phyloP scores from a whole-genome alignment of 2,113 vertebrate species.

The Cepphus grylle region DNA sequence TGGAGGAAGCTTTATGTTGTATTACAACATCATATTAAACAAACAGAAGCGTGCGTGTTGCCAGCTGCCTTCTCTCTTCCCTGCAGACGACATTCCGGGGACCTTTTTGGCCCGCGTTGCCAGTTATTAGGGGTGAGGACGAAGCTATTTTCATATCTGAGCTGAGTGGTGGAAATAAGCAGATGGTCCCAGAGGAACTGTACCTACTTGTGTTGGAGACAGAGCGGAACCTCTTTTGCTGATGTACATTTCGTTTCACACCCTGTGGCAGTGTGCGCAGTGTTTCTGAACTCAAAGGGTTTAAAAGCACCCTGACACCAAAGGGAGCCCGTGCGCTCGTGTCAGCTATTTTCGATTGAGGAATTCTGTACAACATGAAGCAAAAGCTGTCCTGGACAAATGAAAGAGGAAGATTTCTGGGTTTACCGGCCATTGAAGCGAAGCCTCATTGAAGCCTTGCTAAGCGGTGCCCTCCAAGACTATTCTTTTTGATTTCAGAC shows the following conservation, averaged over 20 bases:
- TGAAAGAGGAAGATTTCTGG: neutral
- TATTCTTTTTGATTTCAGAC: neutral
- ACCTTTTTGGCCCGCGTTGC: neutral
- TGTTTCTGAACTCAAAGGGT: neutral
- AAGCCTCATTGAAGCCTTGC: neutral
- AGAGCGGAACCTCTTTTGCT: neutral
- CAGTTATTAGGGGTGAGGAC: neutral
- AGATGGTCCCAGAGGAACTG: neutral
- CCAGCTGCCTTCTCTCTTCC: neutral
- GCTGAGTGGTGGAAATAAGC: neutral
- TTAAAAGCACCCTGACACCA: neutral
- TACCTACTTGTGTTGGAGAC: neutral
- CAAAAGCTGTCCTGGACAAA: neutral
- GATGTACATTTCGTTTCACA: neutral
- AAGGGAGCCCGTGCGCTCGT: neutral
- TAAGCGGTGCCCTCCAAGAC: neutral
- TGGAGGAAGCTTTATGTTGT: neutral
- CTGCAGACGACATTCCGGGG: neutral
- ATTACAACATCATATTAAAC: neutral
- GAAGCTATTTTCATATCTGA: neutral
- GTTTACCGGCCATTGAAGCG: neutral
- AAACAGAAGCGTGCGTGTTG: neutral
- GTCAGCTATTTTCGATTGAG: neutral
- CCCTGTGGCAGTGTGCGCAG: neutral
- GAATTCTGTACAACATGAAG: neutral